These are phyloP conservation scores for Acromyrmex heyeri DNA, from an alignment of 1,140 invertebrate species.

Conservation along the genomic window DNA sequence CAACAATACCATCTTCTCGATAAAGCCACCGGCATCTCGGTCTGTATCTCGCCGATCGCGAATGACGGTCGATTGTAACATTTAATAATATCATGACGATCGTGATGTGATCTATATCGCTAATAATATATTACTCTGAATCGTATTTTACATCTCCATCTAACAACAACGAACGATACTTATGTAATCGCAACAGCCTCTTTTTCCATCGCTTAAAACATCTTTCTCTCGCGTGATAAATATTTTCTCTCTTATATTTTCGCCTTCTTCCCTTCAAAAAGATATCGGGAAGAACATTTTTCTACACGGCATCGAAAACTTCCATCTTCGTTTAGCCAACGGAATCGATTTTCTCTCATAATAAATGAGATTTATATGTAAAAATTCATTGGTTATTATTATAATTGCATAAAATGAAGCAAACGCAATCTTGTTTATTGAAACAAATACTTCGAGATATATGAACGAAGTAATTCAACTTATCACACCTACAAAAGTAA, in stretches of 20 bases:
- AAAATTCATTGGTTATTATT: background rate
- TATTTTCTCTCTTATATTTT: constrained; percentile 16
- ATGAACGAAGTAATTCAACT: background rate
- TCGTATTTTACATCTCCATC: constrained; percentile 78
- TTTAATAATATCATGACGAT: constrained; percentile 70
- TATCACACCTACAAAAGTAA: background rate
- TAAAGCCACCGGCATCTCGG: constrained; percentile 67
- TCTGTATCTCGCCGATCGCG: constrained; percentile 52
- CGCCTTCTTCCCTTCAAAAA: background rate
- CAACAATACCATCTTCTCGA: constrained; percentile 60
- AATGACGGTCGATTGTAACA: constrained; percentile 69
- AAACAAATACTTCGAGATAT: constrained; percentile 11
- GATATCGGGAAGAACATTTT: background rate
- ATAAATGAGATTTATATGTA: background rate
- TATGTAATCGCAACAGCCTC: constrained; percentile 79
- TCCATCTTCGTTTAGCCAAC: background rate
- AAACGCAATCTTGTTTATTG: background rate
- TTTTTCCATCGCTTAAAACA: constrained; percentile 69
- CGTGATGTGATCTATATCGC: constrained; percentile 67
- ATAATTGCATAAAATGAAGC: background rate
- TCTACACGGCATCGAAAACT: background rate
- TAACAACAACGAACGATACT: constrained; percentile 77
- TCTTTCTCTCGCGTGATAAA: constrained; percentile 51
- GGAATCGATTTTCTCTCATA: background rate
- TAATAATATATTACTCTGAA: constrained; percentile 80